A percentile compares a stretch with the other conserved stretches of the same genome.
These are phyloP conservation scores for Numenius phaeopus DNA, from an alignment of 2,797 vertebrate genomes.

Conservation along the genomic window DNA sequence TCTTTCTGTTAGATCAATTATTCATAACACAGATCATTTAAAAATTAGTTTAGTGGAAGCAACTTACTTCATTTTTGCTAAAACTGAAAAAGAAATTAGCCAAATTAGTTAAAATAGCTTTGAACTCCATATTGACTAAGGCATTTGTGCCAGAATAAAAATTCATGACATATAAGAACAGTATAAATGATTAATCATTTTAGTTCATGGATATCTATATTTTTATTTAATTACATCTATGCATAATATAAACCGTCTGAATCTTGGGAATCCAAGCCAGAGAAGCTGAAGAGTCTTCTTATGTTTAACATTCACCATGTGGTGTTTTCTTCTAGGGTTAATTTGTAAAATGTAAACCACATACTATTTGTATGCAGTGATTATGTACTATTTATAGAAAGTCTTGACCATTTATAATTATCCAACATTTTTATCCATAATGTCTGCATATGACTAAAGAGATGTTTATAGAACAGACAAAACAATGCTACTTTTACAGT, in stretches of 20 bases:
- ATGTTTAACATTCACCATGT: constrained; percentile 72
- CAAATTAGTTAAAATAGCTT: constrained; percentile 67
- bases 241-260: constrained; percentile 62
- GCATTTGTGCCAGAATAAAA: constrained; percentile 64
- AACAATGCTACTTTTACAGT: constrained; percentile 8
- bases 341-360: constrained; percentile 72
- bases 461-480: background rate
- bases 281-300: constrained; percentile 58
- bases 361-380: constrained; percentile 57
- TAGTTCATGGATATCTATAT: constrained; percentile 54
- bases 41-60: background rate
- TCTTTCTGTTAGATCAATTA: constrained; percentile 56
- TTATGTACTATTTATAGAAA: constrained; percentile 62
- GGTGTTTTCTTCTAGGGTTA: constrained; percentile 71
- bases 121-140: constrained; percentile 67
- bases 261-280: constrained; percentile 57
- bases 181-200: constrained; percentile 66
- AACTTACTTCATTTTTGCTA: constrained; percentile 38
- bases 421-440: constrained; percentile 47
- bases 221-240: constrained; percentile 66
- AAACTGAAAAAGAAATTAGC: constrained; percentile 56
- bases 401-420: constrained; percentile 70
- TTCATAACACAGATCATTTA: constrained; percentile 11
- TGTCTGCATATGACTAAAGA: constrained; percentile 37
- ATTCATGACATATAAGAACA: constrained; percentile 30